Evolutionary conservation across 2,113 vertebrate species (phyloP).

Genomic region (Holacanthus passer): DNA sequence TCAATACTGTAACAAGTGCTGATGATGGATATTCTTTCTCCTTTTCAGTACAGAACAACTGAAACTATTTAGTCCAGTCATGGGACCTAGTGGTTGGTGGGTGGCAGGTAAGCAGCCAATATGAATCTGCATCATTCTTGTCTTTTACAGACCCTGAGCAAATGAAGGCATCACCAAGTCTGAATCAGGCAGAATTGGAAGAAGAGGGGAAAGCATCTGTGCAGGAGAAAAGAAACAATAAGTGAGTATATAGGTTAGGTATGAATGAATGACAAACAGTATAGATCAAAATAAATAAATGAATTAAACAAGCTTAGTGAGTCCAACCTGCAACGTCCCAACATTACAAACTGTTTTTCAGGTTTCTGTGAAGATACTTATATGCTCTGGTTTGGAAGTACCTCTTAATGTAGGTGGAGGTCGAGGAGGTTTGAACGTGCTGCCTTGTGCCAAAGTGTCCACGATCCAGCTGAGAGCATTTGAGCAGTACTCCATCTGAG

Average conservation of each 20-base stretch:
- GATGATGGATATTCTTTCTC: background rate
- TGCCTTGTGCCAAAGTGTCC: conserved; percentile 84
- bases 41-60: background rate
- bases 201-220: conserved; percentile 57
- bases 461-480: conserved; percentile 88
- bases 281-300: background rate
- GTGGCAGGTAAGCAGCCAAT: background rate
- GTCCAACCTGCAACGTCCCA: background rate
- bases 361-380: background rate
- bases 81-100: background rate
- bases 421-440: conserved; percentile 74
- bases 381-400: background rate
- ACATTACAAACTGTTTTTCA: background rate
- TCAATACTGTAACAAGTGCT: conserved; percentile 11
- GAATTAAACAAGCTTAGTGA: background rate
- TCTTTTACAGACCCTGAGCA: conserved; percentile 7
- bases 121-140: background rate
- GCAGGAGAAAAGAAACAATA: conserved; percentile 1
- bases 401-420: conserved; percentile 82
- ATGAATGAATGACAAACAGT: background rate
- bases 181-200: conserved; percentile 50
- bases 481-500: conserved; percentile 89
- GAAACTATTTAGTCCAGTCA: conserved; percentile 4
- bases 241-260: background rate
- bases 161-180: background rate